These are phyloP conservation scores for Luehdorfia chinensis DNA, from an alignment of 1,140 invertebrate genomes.

Conservation along the genomic window DNA sequence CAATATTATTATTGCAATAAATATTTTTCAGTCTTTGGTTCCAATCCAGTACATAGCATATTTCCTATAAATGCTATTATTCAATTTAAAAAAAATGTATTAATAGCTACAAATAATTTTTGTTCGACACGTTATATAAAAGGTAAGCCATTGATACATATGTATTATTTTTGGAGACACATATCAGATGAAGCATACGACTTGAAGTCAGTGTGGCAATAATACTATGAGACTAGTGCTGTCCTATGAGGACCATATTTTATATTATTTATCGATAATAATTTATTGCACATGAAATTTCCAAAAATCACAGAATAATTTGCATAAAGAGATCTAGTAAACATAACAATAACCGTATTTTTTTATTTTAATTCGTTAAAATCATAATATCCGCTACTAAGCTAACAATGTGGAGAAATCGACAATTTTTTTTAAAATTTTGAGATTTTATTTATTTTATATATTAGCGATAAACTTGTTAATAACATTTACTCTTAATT, in stretches of 20 bases:
- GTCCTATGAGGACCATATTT: slow-evolving; percentile 36
- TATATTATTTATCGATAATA: slow-evolving; percentile 25
- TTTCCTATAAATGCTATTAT: slow-evolving; percentile 41
- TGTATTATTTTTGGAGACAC: slow-evolving; percentile 31
- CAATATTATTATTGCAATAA: slow-evolving; percentile 66
- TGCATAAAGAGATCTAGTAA: slow-evolving; percentile 41
- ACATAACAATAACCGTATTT: neutral
- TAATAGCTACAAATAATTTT: slow-evolving; percentile 39
- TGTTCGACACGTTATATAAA: slow-evolving; percentile 36
- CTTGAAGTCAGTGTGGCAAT: slow-evolving; percentile 19
- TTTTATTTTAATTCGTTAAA: slow-evolving; percentile 12
- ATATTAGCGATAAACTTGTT: neutral
- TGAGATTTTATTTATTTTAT: neutral
- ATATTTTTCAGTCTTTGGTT: slow-evolving; percentile 72
- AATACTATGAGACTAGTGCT: slow-evolving; percentile 43
- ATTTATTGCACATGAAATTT: slow-evolving; percentile 63
- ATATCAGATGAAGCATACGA: slow-evolving; percentile 39
- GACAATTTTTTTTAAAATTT: neutral
- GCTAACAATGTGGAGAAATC: neutral
- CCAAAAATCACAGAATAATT: slow-evolving; percentile 54
- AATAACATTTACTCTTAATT: neutral
- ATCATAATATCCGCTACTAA: neutral
- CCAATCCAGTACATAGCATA: slow-evolving; percentile 58
- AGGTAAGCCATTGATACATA: neutral
- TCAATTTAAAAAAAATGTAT: slow-evolving; percentile 31